A percentile compares a stretch with the other conserved stretches of the same genome.
These are phyloP conservation scores for Lithodes maja DNA, from an alignment of 2,888 invertebrate species.

Conservation along the genomic window DNA sequence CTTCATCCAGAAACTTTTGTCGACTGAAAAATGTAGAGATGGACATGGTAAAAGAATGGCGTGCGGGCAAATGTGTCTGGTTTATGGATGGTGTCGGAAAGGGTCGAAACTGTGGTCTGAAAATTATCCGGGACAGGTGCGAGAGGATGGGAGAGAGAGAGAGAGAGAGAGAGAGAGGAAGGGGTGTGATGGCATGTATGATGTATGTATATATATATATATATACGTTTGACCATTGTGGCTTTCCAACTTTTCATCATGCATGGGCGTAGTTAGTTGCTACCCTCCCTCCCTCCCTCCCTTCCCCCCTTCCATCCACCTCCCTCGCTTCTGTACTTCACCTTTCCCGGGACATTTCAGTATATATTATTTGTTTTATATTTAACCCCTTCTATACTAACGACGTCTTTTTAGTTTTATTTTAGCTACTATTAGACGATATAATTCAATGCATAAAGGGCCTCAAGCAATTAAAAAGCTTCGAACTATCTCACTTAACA, in stretches of 20 bases:
- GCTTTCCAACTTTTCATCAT: no score
- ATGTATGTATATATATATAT: constrained; percentile 15
- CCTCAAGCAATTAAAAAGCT: no score
- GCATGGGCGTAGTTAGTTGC: neutral
- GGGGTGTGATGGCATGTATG: neutral
- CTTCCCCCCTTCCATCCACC: neutral
- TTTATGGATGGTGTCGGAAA: constrained; percentile 20
- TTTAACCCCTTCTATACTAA: no score
- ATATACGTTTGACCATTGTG: neutral
- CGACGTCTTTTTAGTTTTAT: no score
- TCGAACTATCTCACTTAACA: no score
- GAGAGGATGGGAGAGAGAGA: constrained; percentile 11
- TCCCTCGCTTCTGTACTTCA: neutral
- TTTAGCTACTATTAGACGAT: no score
- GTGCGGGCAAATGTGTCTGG: constrained; percentile 27
- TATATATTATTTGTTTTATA: no score
- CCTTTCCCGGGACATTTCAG: neutral
- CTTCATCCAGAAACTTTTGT: constrained; percentile 46
- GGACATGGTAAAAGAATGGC: constrained; percentile 40
- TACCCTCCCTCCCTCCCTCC: neutral
- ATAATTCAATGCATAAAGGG: no score
- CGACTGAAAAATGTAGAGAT: constrained; percentile 32
- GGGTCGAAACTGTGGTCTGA: neutral
- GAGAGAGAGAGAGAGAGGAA: neutral
- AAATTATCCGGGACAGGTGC: neutral